These are phyloP conservation scores for Micromussa lordhowensis DNA, from an alignment of 92 coral and sea anemone species.

Conservation along the genomic window DNA sequence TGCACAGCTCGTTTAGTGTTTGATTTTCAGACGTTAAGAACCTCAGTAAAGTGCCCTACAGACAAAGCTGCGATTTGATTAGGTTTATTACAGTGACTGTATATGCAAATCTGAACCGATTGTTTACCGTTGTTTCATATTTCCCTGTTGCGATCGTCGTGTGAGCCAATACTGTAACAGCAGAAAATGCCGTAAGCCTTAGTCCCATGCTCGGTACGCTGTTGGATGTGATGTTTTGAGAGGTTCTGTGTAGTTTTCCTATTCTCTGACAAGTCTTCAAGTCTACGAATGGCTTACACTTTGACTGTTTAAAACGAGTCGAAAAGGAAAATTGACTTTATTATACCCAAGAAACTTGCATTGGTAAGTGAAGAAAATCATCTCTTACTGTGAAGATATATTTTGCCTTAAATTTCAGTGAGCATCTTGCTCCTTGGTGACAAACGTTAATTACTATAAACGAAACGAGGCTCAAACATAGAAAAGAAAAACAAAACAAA, in stretches of 20 bases:
- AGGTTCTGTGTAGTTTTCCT: not conserved
- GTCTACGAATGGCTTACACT: not conserved
- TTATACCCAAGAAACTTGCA: not conserved
- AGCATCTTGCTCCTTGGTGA: not conserved
- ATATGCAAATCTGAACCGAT: conserved; percentile 23
- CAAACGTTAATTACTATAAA: not conserved
- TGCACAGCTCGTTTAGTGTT: not conserved
- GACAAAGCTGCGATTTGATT: conserved; percentile 20
- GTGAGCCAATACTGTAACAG: conserved; percentile 8
- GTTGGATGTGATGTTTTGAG: not conserved
- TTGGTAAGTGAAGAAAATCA: not conserved
- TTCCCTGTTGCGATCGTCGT: conserved; percentile 1
- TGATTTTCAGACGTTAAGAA: not conserved
- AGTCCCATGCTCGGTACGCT: not conserved
- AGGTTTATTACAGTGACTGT: conserved; percentile 3
- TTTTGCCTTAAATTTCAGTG: not conserved
- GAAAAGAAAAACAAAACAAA: not conserved
- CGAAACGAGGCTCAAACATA: not conserved
- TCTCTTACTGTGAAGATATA: not conserved
- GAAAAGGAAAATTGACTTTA: not conserved
- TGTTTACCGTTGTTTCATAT: conserved; percentile 12
- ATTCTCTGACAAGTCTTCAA: not conserved
- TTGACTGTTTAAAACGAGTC: not conserved
- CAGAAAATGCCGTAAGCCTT: not conserved
- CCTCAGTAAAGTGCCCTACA: too few species aligned